Conservation (phyloP, 92 coral and sea anemone genomes). For the Epizoanthus fatuus region DNA sequence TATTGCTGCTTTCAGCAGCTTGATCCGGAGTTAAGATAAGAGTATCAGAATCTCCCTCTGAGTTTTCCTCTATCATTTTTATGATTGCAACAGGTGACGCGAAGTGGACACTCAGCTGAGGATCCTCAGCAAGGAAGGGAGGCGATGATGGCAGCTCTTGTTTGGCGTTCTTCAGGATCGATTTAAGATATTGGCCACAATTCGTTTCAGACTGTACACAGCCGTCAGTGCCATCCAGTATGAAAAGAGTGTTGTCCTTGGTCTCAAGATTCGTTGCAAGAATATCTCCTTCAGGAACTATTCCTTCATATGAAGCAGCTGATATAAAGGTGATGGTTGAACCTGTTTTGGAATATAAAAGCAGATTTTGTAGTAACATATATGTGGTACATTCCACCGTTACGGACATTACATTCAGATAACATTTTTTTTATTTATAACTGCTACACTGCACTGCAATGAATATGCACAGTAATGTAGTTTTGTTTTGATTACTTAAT, state of each 20-base stretch:
- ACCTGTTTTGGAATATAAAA: neutral
- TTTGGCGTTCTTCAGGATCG: neutral
- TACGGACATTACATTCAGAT: too few relatives aligned
- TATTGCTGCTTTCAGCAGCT: neutral
- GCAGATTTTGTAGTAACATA: neutral
- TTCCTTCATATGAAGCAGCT: constrained; percentile 3
- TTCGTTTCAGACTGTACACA: neutral
- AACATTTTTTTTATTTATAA: too few relatives aligned
- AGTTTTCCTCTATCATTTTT: constrained; percentile 22
- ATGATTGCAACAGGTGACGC: constrained; percentile 19
- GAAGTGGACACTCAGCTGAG: neutral
- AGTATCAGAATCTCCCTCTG: constrained; percentile 31
- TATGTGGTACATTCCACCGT: neutral
- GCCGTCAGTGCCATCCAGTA: neutral
- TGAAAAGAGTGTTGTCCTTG: neutral
- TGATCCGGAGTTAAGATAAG: constrained; percentile 33
- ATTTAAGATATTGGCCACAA: neutral
- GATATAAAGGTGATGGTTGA: neutral
- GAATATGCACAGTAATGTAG: too few relatives aligned
- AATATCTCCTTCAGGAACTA: constrained; percentile 2
- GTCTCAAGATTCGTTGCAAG: neutral
- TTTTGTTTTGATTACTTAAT: too few relatives aligned
- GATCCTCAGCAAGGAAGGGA: neutral
- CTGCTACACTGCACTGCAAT: too few relatives aligned
- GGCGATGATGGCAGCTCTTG: neutral